These are phyloP conservation scores for Galeopterus variegatus DNA, from an alignment of 2,113 vertebrate genomes.

Conservation along the genomic window DNA sequence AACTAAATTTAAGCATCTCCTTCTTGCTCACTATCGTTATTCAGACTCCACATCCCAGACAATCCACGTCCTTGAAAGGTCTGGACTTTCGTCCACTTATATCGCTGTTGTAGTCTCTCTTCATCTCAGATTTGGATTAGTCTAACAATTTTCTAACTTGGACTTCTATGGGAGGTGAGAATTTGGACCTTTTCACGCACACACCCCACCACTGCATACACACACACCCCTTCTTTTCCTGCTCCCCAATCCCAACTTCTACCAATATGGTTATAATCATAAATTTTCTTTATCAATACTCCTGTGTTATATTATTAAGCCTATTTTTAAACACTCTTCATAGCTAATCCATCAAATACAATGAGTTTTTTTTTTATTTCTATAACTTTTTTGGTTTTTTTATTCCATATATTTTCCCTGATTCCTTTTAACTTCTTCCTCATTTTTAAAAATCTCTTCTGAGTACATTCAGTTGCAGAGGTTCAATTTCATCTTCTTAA, in stretches of 20 bases:
- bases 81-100: neutral
- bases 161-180: neutral
- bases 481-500: neutral
- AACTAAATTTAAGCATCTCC: neutral
- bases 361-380: neutral
- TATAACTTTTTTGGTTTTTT: neutral
- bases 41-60: neutral
- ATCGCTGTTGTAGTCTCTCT: neutral
- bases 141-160: neutral
- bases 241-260: neutral
- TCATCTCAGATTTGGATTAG: neutral
- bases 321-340: neutral
- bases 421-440: neutral
- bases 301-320: neutral
- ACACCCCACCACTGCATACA: fast-evolving
- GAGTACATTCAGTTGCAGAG: neutral
- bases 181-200: neutral
- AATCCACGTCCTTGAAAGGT: neutral
- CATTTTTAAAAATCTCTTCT: neutral
- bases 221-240: neutral
- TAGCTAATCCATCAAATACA: neutral
- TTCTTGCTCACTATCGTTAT: too few relatives aligned
- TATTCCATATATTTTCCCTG: neutral
- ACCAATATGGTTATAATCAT: neutral
- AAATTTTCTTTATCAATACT: neutral